phyloP scores from a whole-genome alignment of 2,797 vertebrate genomes.

The Salmo trutta region DNA sequence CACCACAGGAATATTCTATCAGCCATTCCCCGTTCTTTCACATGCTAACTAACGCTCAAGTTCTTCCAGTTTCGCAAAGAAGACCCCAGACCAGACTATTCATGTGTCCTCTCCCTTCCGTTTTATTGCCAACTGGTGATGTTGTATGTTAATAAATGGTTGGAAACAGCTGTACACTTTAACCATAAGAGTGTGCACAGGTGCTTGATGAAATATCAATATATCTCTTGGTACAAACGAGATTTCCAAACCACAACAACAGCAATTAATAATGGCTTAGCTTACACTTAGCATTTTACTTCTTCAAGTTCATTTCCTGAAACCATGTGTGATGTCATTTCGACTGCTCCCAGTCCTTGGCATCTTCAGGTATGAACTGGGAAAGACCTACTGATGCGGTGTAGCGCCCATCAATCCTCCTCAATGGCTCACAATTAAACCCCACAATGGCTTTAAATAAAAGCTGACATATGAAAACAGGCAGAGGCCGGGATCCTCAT shows the following conservation, averaged over 20 bases:
- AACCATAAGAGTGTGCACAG: slow-evolving; percentile 27
- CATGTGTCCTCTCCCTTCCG: slow-evolving; percentile 6
- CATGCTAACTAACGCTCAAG: background rate
- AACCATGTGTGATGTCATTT: background rate
- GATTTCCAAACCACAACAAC: slow-evolving; percentile 6
- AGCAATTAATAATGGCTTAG: slow-evolving; percentile 17
- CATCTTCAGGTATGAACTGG: background rate
- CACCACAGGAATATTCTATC: background rate
- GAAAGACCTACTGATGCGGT: slow-evolving; percentile 2
- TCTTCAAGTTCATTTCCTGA: background rate
- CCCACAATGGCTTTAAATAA: slow-evolving; percentile 18
- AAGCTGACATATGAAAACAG: slow-evolving; percentile 23
- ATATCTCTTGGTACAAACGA: slow-evolving; percentile 20
- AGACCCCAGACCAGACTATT: slow-evolving; percentile 10
- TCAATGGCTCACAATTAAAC: slow-evolving; percentile 25
- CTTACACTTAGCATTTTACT: background rate
- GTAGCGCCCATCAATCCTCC: slow-evolving; percentile 21
- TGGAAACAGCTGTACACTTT: slow-evolving; percentile 28
- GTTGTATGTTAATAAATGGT: slow-evolving; percentile 11
- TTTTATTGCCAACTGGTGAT: slow-evolving; percentile 1
- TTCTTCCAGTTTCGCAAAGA: background rate
- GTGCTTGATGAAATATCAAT: slow-evolving; percentile 24
- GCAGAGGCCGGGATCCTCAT: slow-evolving; percentile 30
- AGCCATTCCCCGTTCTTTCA: background rate
- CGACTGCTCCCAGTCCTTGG: background rate